Conservation (phyloP, 2,113 vertebrate genomes). For the Myotis yumanensis region DNA sequence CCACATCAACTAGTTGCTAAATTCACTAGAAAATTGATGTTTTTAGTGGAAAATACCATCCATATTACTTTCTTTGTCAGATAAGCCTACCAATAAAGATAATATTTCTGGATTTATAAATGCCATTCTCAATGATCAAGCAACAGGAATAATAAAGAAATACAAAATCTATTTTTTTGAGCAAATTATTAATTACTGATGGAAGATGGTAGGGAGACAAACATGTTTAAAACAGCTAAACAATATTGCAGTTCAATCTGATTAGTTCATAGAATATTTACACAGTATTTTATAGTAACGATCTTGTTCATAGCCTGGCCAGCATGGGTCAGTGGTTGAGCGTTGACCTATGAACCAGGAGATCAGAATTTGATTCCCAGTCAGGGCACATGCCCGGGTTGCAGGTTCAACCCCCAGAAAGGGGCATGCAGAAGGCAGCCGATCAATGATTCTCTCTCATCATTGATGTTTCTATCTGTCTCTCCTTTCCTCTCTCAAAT, state of each 20-base stretch:
- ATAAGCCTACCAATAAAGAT: neutral
- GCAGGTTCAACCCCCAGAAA: too few species aligned
- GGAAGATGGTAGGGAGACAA: neutral
- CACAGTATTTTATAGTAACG: neutral
- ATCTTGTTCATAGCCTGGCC: too few species aligned
- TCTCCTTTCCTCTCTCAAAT: too few species aligned
- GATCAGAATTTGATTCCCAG: too few species aligned
- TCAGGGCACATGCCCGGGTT: too few species aligned
- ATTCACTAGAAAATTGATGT: neutral
- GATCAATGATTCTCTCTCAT: too few species aligned
- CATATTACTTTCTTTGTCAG: neutral
- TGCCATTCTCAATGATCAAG: neutral
- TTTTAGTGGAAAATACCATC: neutral
- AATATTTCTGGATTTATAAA: conserved; percentile 2
- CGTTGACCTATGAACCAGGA: too few species aligned
- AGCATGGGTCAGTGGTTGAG: too few species aligned
- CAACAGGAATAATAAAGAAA: neutral
- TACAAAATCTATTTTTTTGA: neutral
- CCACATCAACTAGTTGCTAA: neutral
- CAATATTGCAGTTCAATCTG: neutral
- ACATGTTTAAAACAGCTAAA: neutral
- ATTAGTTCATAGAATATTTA: neutral
- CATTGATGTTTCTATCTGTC: too few species aligned
- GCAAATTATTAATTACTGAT: neutral
- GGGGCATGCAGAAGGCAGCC: too few species aligned